These are phyloP conservation scores for Timema cristinae DNA, from an alignment of 2,888 invertebrate genomes.

Conservation along the genomic window DNA sequence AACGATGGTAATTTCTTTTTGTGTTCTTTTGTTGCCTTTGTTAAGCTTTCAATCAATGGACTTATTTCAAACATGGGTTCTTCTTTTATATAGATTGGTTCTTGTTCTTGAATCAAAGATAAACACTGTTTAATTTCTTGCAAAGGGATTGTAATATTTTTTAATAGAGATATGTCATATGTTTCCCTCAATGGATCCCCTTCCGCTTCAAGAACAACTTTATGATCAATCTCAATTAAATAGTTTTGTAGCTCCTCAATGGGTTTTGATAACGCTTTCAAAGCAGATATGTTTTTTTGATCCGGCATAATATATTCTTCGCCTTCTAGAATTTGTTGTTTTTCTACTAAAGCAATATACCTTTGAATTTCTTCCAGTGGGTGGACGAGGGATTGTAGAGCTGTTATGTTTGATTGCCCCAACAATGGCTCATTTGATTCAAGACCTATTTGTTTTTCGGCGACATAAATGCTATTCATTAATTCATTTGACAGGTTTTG, in stretches of 20 bases:
- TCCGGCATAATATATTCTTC: constrained; percentile 26
- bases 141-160: neutral
- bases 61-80: neutral
- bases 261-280: constrained; percentile 27
- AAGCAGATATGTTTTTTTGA: constrained; percentile 35
- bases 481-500: constrained; percentile 40
- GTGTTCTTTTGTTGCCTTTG: neutral
- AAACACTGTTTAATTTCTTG: constrained; percentile 1
- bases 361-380: constrained; percentile 28
- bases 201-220: constrained; percentile 31
- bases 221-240: constrained; percentile 38
- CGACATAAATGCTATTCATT: constrained; percentile 33
- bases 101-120: neutral
- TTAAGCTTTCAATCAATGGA: neutral
- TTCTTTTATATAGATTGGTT: neutral
- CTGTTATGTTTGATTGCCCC: constrained; percentile 14
- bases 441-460: constrained; percentile 22
- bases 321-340: constrained; percentile 24
- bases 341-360: constrained; percentile 28
- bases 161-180: neutral
- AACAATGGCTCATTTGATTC: constrained; percentile 19
- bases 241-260: constrained; percentile 43
- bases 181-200: neutral
- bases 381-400: constrained; percentile 27
- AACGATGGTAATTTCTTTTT: no score